These are phyloP conservation scores for Caenorhabditis sp. DNA, from an alignment of 2,888 invertebrate species.

Conservation along the genomic window DNA sequence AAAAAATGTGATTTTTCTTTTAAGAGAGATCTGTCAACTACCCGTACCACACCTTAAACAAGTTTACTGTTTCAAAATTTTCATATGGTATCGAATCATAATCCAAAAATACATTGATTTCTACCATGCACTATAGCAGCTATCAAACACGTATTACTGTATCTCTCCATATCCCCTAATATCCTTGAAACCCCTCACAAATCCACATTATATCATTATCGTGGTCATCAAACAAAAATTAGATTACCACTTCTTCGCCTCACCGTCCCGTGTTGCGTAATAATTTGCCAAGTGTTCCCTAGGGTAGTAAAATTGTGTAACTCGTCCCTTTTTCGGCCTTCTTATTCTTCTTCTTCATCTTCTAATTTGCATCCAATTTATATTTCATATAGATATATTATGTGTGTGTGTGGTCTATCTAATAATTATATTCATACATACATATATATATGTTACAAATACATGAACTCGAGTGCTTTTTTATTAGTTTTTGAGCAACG, in stretches of 20 bases:
- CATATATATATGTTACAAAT: not conserved
- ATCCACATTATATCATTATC: no score
- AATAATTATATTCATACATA: not conserved
- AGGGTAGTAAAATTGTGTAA: not conserved
- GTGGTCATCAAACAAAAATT: not conserved
- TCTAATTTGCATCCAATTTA: constrained; percentile 1
- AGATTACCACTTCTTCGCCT: not conserved
- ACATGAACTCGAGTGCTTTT: constrained; percentile 2
- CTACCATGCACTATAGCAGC: no score
- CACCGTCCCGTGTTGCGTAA: not conserved
- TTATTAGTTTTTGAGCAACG: not conserved
- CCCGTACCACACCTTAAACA: no score
- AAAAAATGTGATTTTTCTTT: no score
- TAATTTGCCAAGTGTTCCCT: not conserved
- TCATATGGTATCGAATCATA: no score
- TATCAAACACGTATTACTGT: no score
- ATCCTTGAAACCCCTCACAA: no score
- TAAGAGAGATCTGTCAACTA: no score
- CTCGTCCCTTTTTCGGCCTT: not conserved
- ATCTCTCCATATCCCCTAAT: no score
- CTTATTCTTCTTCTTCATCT: not conserved
- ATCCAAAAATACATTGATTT: no score
- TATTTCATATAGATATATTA: not conserved
- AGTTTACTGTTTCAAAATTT: no score
- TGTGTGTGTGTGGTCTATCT: not conserved